phyloP scores from a whole-genome alignment of 92 coral and sea anemone genomes.

The Porites divaricata region DNA sequence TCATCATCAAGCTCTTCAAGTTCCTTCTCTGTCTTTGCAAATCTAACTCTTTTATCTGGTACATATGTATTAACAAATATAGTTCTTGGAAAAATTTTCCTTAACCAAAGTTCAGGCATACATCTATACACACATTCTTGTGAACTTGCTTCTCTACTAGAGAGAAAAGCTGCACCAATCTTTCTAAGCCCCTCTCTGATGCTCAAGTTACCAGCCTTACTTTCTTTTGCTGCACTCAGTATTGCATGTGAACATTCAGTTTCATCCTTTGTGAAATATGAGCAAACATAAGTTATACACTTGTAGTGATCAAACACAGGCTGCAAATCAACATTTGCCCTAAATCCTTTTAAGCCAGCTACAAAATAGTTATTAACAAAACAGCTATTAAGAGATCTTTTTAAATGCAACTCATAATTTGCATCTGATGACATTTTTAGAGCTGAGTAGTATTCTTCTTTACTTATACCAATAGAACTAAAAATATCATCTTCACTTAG shows the following conservation, averaged over 20 bases:
- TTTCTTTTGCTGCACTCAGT: constrained; percentile 60
- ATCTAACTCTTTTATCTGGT: constrained; percentile 69
- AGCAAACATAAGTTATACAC: constrained; percentile 51
- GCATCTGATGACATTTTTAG: constrained; percentile 60
- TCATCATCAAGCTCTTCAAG: constrained; percentile 71
- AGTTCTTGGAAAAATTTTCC: constrained; percentile 62
- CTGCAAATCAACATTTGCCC: constrained; percentile 65
- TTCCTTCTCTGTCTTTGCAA: constrained; percentile 59
- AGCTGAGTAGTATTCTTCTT: constrained; percentile 58
- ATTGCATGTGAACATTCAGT: constrained; percentile 55
- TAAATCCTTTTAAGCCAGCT: constrained; percentile 64
- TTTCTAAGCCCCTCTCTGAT: constrained; percentile 55
- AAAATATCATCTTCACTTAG: constrained; percentile 41
- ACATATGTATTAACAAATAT: constrained; percentile 58
- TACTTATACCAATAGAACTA: constrained; percentile 38
- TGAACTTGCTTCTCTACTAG: constrained; percentile 72
- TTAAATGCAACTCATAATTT: constrained; percentile 57
- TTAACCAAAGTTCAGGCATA: constrained; percentile 64
- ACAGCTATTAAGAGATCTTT: constrained; percentile 14
- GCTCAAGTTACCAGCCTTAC: constrained; percentile 42
- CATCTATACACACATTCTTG: constrained; percentile 71
- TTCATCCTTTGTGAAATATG: constrained; percentile 25
- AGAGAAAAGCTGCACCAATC: constrained; percentile 72
- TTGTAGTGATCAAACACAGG: constrained; percentile 65
- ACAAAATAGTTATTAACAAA: not conserved